Evolutionary conservation across 2,113 vertebrate species (phyloP), one percentile per base, ranked within the genome.

Genomic region (Anser cygnoides): DNA sequence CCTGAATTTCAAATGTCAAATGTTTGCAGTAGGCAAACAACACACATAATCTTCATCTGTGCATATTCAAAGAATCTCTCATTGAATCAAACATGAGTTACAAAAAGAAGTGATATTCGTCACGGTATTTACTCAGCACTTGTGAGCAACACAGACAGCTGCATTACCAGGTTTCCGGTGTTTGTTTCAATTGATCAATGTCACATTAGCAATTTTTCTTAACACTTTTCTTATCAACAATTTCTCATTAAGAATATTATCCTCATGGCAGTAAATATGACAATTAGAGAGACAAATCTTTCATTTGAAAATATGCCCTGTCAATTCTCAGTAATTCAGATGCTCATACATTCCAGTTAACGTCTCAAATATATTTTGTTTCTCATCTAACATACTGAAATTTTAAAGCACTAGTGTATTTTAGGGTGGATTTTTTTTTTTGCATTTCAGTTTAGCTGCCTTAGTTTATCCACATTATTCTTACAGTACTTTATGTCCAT

Each of bases 1-100:
- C 26, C 89, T 93, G 95, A 93, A 95, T 96, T 93, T 90, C 65
- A 96, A 94, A 96, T 96, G 93, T 96, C 95, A 93, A 89, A 96
- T 90, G 92, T 94, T 96, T 95, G 90, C 91, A 92, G 54, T 76
- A 93, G 79, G 87, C 84, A 93, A 96, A 95, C 71, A 91, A 67
- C 73, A 82, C 83, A 95, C 55, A 92, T 37, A 90, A 75, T 97
- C 90, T 84, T 91, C 84, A 91, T 89, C 77, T 91, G 86, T 87
- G 74, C 74, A 79, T 93, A 91, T 95, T 92, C 83, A 93, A 84
- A 89, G 57, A 82, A 90, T 88, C 33, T 83, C 43, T 61, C 13
- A 86, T 70, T 76, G 77, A 89, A 63, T 89, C 44, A 75, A 79
- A 87, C 37, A 87, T 14, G 75, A 90, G 70, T 74, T 81, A 31